Percentiles rank a stretch among this genome's conserved stretches.
Evolutionary conservation across 2,113 vertebrate genomes (phyloP).

Genomic region (Dasyprocta punctata): DNA sequence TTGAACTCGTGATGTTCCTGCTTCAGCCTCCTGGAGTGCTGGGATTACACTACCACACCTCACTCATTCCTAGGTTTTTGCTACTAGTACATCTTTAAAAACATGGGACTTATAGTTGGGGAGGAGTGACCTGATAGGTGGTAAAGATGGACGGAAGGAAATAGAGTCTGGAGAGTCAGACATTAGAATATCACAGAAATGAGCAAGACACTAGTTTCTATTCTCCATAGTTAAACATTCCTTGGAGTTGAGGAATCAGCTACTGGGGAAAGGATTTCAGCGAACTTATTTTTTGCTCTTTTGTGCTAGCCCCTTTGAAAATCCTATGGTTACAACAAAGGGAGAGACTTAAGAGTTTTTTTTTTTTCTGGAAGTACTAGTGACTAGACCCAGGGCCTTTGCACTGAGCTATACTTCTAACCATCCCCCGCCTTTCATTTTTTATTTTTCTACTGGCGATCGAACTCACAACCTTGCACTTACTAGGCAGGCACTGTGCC

Average conservation of each 20-base stretch:
- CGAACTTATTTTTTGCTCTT: conserved; percentile 25
- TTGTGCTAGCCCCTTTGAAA: background rate
- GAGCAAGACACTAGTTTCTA: background rate
- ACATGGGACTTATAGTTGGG: background rate
- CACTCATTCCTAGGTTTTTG: background rate
- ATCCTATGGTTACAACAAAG: conserved; percentile 12
- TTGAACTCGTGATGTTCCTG: background rate
- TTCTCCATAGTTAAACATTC: conserved; percentile 4
- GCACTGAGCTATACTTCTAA: background rate
- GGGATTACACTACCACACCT: background rate
- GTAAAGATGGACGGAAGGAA: background rate
- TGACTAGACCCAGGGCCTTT: background rate
- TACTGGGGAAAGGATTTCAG: background rate
- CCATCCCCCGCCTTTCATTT: no score
- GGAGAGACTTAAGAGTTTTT: background rate
- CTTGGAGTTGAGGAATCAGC: conserved; percentile 35
- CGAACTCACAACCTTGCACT: no score
- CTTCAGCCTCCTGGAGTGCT: background rate
- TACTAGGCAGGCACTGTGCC: no score
- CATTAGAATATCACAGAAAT: conserved; percentile 21
- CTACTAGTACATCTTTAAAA: conserved; percentile 15
- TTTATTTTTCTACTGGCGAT: no score
- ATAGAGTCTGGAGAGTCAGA: background rate
- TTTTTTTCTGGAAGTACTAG: background rate
- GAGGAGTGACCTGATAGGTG: background rate